These are phyloP conservation scores for Neuroterus valhalla DNA, from an alignment of 1,140 invertebrate genomes.

Conservation along the genomic window DNA sequence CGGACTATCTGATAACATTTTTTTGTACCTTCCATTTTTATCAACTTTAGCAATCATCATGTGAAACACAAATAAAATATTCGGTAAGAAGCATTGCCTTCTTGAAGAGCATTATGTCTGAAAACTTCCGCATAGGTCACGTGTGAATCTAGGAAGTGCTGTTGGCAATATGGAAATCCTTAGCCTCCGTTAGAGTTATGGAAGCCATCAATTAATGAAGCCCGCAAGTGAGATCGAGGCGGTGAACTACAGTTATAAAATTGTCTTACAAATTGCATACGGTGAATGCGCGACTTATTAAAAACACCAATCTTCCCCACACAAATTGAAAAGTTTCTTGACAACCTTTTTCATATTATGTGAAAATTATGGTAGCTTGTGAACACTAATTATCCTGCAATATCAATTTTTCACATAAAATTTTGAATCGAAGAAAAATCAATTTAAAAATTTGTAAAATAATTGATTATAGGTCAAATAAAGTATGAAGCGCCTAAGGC, in stretches of 20 bases:
- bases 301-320: constrained; percentile 33
- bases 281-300: constrained; percentile 15
- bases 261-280: constrained; percentile 29
- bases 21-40: too few species aligned
- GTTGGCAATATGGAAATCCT: constrained; percentile 40
- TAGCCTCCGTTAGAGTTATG: constrained; percentile 44
- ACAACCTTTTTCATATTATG: constrained; percentile 8
- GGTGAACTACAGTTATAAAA: constrained; percentile 45
- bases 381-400: constrained; percentile 10
- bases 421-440: neutral
- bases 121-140: constrained; percentile 23
- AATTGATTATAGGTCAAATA: too few species aligned
- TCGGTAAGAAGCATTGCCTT: neutral
- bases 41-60: too few species aligned
- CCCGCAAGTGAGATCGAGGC: constrained; percentile 39
- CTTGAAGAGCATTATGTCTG: neutral
- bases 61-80: neutral
- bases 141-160: constrained; percentile 31
- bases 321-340: constrained; percentile 14
- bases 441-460: too few species aligned
- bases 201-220: constrained; percentile 48
- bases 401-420: neutral
- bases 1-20: too few species aligned
- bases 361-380: neutral
- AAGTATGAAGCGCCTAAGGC: too few species aligned